A percentile compares a stretch with the other conserved stretches of the same genome.
Evolutionary conservation across 2,113 vertebrate genomes (phyloP).

Genomic region (Nyctibius bracteatus): DNA sequence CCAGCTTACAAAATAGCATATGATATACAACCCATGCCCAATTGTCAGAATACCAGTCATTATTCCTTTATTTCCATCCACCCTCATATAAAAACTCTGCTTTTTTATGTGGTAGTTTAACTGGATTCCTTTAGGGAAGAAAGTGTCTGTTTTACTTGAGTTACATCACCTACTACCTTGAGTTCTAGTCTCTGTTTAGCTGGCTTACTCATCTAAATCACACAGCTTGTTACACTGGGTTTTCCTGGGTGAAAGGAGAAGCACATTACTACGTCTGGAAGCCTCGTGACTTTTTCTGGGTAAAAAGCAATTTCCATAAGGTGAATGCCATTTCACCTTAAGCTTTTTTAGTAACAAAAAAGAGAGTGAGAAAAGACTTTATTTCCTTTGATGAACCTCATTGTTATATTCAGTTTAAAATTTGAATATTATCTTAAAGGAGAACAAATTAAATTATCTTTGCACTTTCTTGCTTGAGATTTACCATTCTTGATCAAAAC

Average conservation of each 20-base stretch:
- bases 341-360: background rate
- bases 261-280: background rate
- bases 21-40: background rate
- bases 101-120: background rate
- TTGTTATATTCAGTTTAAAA: background rate
- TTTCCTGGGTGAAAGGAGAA: background rate
- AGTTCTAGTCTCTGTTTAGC: background rate
- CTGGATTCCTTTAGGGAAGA: background rate
- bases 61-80: background rate
- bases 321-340: background rate
- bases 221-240: background rate
- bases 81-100: background rate
- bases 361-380: background rate
- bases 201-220: background rate
- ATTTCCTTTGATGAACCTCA: background rate
- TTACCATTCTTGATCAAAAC: background rate
- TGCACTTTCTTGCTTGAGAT: background rate
- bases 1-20: background rate
- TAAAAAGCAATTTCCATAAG: background rate
- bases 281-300: background rate
- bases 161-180: background rate
- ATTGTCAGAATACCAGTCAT: background rate
- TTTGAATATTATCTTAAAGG: background rate
- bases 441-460: background rate
- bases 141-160: background rate